These are phyloP conservation scores for Clarias gariepinus DNA, from an alignment of 2,113 vertebrate genomes.

Conservation along the genomic window DNA sequence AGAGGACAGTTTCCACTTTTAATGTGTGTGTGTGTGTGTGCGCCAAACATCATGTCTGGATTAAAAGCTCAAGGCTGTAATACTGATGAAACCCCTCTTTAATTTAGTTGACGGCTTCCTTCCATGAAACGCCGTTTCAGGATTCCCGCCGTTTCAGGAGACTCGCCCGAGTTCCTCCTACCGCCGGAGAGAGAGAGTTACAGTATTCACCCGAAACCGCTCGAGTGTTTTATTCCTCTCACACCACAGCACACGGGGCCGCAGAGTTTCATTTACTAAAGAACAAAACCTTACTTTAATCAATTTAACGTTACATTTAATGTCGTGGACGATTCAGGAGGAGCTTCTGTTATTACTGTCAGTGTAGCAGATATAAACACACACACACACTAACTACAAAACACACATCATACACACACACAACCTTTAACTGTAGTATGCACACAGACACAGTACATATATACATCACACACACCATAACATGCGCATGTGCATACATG, in stretches of 20 bases:
- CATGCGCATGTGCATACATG: background rate
- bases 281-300: background rate
- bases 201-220: background rate
- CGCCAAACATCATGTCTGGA: background rate
- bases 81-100: background rate
- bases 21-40: background rate
- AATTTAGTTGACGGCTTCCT: background rate
- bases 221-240: background rate
- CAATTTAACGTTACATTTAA: too few species aligned
- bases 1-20: background rate
- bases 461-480: too few species aligned
- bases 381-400: background rate
- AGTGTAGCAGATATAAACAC: background rate
- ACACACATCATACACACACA: background rate
- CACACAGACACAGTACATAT: background rate
- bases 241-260: background rate
- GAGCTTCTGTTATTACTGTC: background rate
- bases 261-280: background rate
- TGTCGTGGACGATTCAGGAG: background rate
- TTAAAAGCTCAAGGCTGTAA: constrained; percentile 11
- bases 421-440: background rate
- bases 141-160: too few species aligned
- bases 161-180: too few species aligned
- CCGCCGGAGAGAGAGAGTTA: background rate
- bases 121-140: too few species aligned